A percentile compares a stretch with the other conserved stretches of the same genome.
Conservation (phyloP, 2,113 vertebrate species). For the Bubo bubo region DNA sequence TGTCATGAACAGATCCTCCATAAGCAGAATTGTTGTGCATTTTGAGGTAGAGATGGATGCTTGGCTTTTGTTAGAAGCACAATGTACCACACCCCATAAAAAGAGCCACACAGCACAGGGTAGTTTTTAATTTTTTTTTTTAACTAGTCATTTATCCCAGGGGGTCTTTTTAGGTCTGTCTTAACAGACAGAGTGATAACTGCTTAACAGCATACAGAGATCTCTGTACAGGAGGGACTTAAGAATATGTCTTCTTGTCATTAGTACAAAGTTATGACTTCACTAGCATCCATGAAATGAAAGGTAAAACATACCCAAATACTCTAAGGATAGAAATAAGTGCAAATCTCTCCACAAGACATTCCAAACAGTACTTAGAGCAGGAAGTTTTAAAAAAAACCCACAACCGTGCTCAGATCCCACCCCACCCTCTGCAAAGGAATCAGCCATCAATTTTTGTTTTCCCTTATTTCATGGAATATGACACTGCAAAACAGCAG, state of each 20-base stretch:
- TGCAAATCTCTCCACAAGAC: background rate
- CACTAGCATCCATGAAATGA: rapidly evolving
- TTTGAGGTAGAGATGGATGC: background rate
- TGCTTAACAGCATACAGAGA: background rate
- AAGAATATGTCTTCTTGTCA: background rate
- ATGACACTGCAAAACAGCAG: background rate
- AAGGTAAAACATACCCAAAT: background rate
- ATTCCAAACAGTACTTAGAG: rapidly evolving
- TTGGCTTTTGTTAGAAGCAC: background rate
- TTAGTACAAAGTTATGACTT: background rate
- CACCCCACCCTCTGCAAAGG: background rate
- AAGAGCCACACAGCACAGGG: background rate
- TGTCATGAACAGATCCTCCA: background rate
- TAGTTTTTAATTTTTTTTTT: background rate
- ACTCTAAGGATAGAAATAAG: background rate
- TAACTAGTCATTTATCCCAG: background rate
- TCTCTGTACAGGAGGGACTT: background rate
- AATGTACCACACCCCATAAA: background rate
- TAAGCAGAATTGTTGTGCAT: background rate
- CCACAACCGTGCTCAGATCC: background rate
- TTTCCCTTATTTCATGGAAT: background rate
- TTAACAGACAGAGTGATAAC: background rate
- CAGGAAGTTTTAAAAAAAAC: background rate
- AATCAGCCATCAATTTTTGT: background rate
- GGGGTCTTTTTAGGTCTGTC: background rate